These are phyloP conservation scores for Pholis gunnellus DNA, from an alignment of 2,113 vertebrate species.

Conservation along the genomic window DNA sequence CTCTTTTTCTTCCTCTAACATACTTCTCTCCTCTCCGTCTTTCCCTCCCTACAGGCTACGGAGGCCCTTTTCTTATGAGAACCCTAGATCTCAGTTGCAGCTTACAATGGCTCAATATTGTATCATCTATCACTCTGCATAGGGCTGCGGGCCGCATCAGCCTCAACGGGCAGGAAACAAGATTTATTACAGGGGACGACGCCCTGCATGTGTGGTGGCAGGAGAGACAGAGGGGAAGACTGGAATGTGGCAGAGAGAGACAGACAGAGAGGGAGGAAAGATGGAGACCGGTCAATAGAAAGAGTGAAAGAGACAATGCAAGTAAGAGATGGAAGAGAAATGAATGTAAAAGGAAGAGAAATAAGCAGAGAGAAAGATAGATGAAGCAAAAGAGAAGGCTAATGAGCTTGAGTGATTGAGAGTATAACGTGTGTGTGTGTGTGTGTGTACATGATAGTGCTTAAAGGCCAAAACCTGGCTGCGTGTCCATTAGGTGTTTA, in stretches of 20 bases:
- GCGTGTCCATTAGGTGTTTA: slow-evolving; percentile 71
- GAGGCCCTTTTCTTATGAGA: slow-evolving; percentile 73
- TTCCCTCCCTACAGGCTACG: slow-evolving; percentile 68
- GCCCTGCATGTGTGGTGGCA: slow-evolving; percentile 55
- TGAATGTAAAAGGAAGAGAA: slow-evolving; percentile 26
- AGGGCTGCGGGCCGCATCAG: slow-evolving; percentile 70
- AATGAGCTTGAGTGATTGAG: slow-evolving; percentile 73
- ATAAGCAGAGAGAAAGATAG: slow-evolving; percentile 47
- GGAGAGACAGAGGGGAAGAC: slow-evolving; percentile 57
- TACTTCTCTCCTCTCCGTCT: slow-evolving; percentile 28
- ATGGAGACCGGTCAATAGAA: neutral
- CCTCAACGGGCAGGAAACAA: slow-evolving; percentile 62
- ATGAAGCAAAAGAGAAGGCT: slow-evolving; percentile 58
- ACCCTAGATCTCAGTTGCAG: slow-evolving; percentile 73
- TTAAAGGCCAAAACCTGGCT: slow-evolving; percentile 67
- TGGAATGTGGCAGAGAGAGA: slow-evolving; percentile 27
- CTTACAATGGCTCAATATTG: slow-evolving; percentile 74
- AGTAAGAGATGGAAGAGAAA: slow-evolving; percentile 32
- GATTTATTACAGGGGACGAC: slow-evolving; percentile 70
- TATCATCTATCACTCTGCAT: slow-evolving; percentile 79
- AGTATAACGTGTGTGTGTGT: slow-evolving; percentile 24
- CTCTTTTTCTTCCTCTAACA: slow-evolving; percentile 8
- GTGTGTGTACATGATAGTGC: slow-evolving; percentile 49
- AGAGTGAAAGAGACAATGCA: neutral
- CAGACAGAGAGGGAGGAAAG: neutral